Evolutionary conservation across 2,113 vertebrate genomes (phyloP).

Genomic region (Columba livia): DNA sequence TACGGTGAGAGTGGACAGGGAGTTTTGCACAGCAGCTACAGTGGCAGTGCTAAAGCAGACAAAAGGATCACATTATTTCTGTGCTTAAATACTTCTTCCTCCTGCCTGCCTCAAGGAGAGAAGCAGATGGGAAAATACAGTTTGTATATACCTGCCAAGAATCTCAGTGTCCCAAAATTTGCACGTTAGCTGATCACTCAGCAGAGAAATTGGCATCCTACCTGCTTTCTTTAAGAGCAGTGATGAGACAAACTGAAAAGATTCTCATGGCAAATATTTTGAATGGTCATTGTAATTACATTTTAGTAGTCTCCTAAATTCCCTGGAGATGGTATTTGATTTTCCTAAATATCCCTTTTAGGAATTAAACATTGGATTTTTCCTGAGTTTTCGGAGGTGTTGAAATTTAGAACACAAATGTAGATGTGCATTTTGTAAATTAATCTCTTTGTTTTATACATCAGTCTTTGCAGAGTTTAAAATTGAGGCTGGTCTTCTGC

Average conservation of each 20-base stretch:
- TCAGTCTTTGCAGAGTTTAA: not conserved
- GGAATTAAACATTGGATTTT: not conserved
- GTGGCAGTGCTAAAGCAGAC: not conserved
- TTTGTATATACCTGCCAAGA: not conserved
- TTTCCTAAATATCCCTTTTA: not conserved
- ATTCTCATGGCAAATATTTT: not conserved
- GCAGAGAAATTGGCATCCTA: not conserved
- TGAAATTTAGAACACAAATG: not conserved
- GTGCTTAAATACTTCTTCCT: not conserved
- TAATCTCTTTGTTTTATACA: not conserved
- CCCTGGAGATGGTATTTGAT: not conserved
- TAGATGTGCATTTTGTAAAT: not conserved
- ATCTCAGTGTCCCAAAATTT: not conserved
- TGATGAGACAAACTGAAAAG: not conserved
- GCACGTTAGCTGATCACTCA: not conserved
- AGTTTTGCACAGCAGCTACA: not conserved
- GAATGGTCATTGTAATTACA: not conserved
- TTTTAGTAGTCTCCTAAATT: not conserved
- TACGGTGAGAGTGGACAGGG: not conserved
- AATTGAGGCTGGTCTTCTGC: not conserved
- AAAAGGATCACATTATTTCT: not conserved
- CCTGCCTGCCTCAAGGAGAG: not conserved
- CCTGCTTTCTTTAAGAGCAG: not conserved
- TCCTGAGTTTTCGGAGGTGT: not conserved
- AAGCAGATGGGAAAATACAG: constrained; percentile 21